Conservation (phyloP, 1,140 invertebrate genomes). For the Drosophila asahinai region DNA sequence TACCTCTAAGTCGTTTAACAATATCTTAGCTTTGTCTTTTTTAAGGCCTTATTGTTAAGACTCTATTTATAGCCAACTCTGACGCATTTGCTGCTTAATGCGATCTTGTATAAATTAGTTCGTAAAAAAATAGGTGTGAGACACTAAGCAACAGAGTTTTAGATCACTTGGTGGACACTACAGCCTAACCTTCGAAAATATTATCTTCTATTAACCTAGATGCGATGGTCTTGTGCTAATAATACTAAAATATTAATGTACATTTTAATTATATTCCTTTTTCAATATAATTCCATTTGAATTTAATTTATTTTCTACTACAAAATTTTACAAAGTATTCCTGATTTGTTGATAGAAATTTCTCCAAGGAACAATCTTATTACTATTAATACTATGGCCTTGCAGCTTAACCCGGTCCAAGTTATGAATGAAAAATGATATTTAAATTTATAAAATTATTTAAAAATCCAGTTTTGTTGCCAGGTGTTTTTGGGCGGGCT, state of each 20-base stretch:
- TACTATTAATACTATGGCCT: no score
- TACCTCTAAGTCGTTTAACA: neutral
- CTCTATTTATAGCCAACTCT: slow-evolving; percentile 10
- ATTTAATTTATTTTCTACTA: no score
- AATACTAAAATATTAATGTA: no score
- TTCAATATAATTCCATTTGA: no score
- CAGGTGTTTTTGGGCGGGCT: slow-evolving; percentile 3
- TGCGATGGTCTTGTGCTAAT: no score
- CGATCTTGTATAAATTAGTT: slow-evolving; percentile 18
- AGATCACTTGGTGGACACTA: neutral
- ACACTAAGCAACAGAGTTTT: neutral
- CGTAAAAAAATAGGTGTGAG: neutral
- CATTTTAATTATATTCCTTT: no score
- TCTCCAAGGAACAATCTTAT: no score
- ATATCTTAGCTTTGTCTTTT: neutral
- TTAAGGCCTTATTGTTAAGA: slow-evolving; percentile 1
- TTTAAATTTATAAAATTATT: neutral
- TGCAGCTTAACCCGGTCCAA: neutral
- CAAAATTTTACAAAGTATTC: no score
- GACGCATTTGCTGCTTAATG: slow-evolving; percentile 23
- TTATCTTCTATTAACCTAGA: no score
- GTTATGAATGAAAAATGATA: slow-evolving; percentile 1
- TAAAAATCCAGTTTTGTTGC: slow-evolving; percentile 15
- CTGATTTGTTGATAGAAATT: no score
- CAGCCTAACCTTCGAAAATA: no score